Conservation (phyloP, 2,113 vertebrate genomes). For the Pelecanoides urinatrix region DNA sequence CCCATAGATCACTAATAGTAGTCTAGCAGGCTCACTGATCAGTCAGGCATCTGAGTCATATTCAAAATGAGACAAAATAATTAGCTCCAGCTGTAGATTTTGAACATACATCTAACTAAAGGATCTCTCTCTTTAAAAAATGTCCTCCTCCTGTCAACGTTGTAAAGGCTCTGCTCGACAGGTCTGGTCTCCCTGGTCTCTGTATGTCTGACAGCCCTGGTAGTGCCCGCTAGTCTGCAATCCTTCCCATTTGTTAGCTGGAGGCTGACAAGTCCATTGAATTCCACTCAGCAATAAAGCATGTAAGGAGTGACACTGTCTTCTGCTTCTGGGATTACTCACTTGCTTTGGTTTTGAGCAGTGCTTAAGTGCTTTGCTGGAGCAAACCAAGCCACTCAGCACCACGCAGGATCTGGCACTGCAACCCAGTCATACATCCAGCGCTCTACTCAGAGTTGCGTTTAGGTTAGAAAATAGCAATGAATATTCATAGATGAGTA, state of each 20-base stretch:
- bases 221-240: neutral
- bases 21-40: neutral
- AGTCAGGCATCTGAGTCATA: slow-evolving; percentile 20
- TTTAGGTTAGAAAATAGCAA: neutral
- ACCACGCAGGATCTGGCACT: neutral
- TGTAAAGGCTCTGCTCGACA: neutral
- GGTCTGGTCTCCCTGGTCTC: neutral
- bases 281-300: slow-evolving; percentile 37
- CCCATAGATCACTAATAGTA: neutral
- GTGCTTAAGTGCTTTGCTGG: neutral
- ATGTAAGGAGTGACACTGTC: neutral
- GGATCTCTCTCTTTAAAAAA: neutral
- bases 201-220: neutral
- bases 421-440: neutral
- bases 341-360: neutral
- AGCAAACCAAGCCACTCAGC: neutral
- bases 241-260: neutral
- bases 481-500: neutral
- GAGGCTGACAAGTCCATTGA: slow-evolving; percentile 15
- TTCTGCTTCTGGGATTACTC: slow-evolving; percentile 42
- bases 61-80: slow-evolving; percentile 39
- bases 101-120: neutral
- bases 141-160: neutral
- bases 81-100: slow-evolving; percentile 6
- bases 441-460: neutral